Percentiles rank a stretch among this genome's conserved stretches.
Conservation (phyloP, 2,888 invertebrate species). For the Ochropacha duplaris region DNA sequence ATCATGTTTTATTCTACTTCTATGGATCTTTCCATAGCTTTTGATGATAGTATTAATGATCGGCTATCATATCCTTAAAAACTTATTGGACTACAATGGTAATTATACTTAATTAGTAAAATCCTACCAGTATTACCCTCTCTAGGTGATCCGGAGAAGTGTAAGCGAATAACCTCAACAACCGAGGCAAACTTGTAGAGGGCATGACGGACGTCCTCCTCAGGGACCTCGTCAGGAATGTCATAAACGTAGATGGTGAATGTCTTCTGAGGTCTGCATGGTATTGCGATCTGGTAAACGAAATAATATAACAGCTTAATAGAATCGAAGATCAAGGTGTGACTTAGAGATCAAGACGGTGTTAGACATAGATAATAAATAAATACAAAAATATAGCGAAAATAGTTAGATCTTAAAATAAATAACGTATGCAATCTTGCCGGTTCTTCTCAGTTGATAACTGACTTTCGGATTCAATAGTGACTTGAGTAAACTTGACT, state of each 20-base stretch:
- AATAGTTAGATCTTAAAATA: no score
- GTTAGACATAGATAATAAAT: no score
- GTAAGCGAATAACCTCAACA: conserved; percentile 89
- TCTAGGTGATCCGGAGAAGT: conserved; percentile 73
- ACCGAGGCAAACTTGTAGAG: conserved; percentile 90
- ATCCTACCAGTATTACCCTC: conserved; percentile 64
- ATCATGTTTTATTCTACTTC: no score
- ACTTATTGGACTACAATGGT: no score
- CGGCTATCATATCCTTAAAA: no score
- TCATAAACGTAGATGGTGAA: conserved; percentile 92
- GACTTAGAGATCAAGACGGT: background rate
- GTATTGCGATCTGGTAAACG: conserved; percentile 87
- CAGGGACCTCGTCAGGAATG: conserved; percentile 92
- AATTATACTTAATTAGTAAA: conserved; percentile 10
- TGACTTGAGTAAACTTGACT: no score
- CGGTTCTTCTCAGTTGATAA: no score
- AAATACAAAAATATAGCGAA: no score
- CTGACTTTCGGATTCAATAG: no score
- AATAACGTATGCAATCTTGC: no score
- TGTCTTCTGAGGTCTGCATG: conserved; percentile 94
- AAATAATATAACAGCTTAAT: conserved; percentile 6
- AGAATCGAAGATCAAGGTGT: conserved; percentile 9
- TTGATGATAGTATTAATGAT: no score
- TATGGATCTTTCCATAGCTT: no score
- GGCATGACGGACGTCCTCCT: conserved; percentile 92